These are phyloP conservation scores for Poicephalus gulielmi DNA, from an alignment of 2,113 vertebrate genomes.

Conservation along the genomic window DNA sequence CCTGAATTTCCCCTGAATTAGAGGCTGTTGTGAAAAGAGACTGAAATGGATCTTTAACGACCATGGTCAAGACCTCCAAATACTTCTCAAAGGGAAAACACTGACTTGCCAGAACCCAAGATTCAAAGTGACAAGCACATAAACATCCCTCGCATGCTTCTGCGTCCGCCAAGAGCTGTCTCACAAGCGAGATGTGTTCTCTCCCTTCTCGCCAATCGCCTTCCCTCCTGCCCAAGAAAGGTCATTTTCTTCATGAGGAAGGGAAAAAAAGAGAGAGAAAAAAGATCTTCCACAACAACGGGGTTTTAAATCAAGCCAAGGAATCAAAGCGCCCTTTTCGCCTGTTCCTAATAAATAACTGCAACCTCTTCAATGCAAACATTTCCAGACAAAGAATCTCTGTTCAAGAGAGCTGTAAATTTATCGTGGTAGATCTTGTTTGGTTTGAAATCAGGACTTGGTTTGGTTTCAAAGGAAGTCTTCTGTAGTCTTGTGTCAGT, in stretches of 20 bases:
- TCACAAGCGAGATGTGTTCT: background rate
- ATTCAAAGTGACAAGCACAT: slow-evolving; percentile 38
- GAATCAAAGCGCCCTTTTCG: slow-evolving; percentile 18
- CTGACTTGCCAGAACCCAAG: slow-evolving; percentile 2
- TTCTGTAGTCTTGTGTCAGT: background rate
- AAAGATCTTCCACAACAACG: background rate
- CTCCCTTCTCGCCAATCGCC: background rate
- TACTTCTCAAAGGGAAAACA: slow-evolving; percentile 41
- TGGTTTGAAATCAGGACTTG: background rate
- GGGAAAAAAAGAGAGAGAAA: background rate
- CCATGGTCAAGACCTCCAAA: background rate
- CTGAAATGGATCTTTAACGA: background rate
- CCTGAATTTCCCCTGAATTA: background rate
- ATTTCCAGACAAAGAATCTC: slow-evolving; percentile 21
- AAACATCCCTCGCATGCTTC: slow-evolving; percentile 31
- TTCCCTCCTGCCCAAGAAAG: slow-evolving; percentile 61
- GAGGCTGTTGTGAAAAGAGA: background rate
- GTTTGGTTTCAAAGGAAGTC: background rate
- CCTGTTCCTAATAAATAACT: slow-evolving; percentile 44
- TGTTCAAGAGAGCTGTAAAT: background rate
- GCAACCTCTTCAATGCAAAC: slow-evolving; percentile 10
- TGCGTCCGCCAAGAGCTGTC: slow-evolving; percentile 23
- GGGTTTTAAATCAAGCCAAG: slow-evolving; percentile 19
- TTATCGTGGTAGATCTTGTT: background rate
- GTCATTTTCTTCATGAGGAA: slow-evolving; percentile 47